Conservation (phyloP, 2,888 invertebrate species). For the Lycaena phlaeas region DNA sequence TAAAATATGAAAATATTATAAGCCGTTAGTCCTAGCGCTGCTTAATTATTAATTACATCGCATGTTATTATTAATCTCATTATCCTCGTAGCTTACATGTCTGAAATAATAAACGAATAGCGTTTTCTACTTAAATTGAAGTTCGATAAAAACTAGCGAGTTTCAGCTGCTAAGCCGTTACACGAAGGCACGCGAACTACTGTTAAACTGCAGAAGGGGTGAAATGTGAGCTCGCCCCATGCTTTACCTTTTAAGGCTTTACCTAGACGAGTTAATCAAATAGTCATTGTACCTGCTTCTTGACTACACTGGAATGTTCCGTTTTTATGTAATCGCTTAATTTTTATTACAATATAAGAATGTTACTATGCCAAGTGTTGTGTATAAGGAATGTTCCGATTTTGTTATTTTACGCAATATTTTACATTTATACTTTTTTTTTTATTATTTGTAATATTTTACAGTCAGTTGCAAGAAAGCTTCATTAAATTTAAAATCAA, state of each 20-base stretch:
- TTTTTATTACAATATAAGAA: conserved; percentile 1
- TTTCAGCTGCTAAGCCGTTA: conserved; percentile 64
- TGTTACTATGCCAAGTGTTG: background rate
- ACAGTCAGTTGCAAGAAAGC: too few relatives aligned
- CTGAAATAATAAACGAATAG: conserved; percentile 24
- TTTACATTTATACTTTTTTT: too few relatives aligned
- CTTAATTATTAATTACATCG: conserved; percentile 12
- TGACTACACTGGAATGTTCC: background rate
- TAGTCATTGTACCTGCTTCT: conserved; percentile 1
- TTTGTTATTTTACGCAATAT: too few relatives aligned
- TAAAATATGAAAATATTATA: background rate
- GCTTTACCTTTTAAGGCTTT: background rate
- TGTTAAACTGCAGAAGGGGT: background rate
- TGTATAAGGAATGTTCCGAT: background rate
- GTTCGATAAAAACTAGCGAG: conserved; percentile 32
- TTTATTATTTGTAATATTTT: too few relatives aligned
- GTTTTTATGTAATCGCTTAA: conserved; percentile 3
- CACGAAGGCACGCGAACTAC: conserved; percentile 43
- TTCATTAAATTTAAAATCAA: too few relatives aligned
- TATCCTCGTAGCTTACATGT: conserved; percentile 20
- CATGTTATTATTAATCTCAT: conserved; percentile 12
- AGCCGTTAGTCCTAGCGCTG: background rate
- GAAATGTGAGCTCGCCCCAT: background rate
- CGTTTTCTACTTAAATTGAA: conserved; percentile 51
- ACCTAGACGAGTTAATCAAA: conserved; percentile 8